Percentiles rank a stretch among this genome's conserved stretches.
Conservation (phyloP, 2,113 vertebrate genomes). For the Dasyurus viverrinus region DNA sequence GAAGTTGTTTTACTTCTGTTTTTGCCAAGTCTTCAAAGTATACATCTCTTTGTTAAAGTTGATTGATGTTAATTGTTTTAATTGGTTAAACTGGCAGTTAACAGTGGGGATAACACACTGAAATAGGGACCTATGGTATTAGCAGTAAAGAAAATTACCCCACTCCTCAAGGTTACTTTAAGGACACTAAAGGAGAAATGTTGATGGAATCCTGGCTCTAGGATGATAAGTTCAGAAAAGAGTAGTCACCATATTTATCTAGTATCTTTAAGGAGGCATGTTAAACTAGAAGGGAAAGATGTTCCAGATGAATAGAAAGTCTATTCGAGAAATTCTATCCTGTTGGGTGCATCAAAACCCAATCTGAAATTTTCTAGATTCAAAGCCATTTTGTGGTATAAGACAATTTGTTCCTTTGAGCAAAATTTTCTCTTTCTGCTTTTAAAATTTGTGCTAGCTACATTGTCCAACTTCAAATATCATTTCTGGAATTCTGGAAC, state of each 20-base stretch:
- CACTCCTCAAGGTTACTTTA: neutral
- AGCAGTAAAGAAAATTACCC: neutral
- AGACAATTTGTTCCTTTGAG: neutral
- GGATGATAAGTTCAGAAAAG: neutral
- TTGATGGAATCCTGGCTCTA: neutral
- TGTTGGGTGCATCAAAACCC: neutral
- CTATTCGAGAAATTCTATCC: neutral
- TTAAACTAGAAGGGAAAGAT: neutral
- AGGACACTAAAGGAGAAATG: too few relatives aligned
- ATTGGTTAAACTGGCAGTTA: neutral
- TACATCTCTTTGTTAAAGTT: neutral
- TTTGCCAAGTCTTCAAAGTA: neutral
- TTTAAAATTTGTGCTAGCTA: constrained; percentile 21
- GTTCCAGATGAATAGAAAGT: neutral
- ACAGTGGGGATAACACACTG: neutral
- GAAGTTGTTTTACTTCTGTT: neutral
- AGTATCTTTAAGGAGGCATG: neutral
- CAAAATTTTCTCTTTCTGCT: constrained; percentile 44
- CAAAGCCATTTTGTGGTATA: neutral
- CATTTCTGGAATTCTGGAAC: constrained; percentile 15
- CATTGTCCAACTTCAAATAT: constrained; percentile 3
- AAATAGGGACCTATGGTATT: neutral
- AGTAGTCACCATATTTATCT: neutral
- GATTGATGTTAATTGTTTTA: neutral
- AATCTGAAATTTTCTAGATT: neutral